Base-by-base conservation (phyloP, 2,888 invertebrate species). In the Leptothorax acervorum region DNA sequence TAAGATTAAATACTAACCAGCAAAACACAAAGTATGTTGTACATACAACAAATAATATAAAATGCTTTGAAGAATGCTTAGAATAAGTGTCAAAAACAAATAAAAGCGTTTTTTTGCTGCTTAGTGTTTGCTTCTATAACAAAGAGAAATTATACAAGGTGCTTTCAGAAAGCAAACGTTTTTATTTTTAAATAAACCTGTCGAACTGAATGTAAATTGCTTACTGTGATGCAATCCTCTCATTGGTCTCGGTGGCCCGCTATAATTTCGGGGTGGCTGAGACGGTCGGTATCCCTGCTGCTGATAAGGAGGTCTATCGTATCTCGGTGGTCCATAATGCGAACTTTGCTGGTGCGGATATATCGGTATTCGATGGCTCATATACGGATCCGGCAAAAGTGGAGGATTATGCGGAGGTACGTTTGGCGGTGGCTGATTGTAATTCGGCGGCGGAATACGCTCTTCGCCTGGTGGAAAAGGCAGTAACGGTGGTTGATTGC, bases 391-490 rank as follows among this genome's bases (percentile, higher is more conserved):
- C 11, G 94, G 94, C 55, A 94, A 85, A 9, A 94, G 87, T 12
- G 93, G 93, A 35, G 93, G 88, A 91, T 93, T 94, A 73, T 94
- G 94, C 3, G 92, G 92, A 5, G 92, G 92, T 73, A 93, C 88
- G 82, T 92, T 92, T 11, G 94, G 90, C 31, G 94, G 93, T 62
- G 93, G 90, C 73, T 92, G 93, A 88, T 92, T 94, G 45, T 91
- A 93, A 85, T 91, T 92, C 18, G 93, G 90, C 12, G 91, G 92
- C 48, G 93, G 92, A 31, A 93, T 93, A 28, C 94, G 93, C 70
- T 95, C 95, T 86, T 95, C 95, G 1, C 94, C 94, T 1, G 94
- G 94, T 74, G 95, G 95, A 86, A 94, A 95, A 3, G 94, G 94
- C 75, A 94, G 71, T 15, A 94, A 84, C 0, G 94, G 93, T 39